phyloP scores from a whole-genome alignment of 1,140 invertebrate species.

The Pararge aegeria region DNA sequence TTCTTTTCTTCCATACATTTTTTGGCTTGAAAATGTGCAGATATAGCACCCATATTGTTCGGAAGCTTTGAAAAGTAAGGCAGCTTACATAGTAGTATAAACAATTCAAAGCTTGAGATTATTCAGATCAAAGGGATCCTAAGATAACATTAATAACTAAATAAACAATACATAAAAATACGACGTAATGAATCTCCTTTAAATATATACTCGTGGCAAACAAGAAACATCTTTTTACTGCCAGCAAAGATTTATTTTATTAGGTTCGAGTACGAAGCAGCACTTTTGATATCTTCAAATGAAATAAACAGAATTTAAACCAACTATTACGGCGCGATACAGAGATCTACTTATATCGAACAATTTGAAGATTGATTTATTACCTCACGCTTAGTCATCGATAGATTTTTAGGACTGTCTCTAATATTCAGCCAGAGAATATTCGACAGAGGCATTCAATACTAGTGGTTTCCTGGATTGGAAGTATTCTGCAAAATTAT shows the following conservation, averaged over 20 bases:
- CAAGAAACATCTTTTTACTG: constrained; percentile 2
- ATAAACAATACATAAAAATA: not conserved
- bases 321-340: not conserved
- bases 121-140: too few species aligned
- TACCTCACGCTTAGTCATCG: not conserved
- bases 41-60: too few species aligned
- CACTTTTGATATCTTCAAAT: not conserved
- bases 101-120: too few species aligned
- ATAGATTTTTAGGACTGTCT: not conserved
- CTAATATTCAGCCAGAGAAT: not conserved
- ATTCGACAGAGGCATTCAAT: too few species aligned
- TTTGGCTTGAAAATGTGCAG: too few species aligned
- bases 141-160: too few species aligned
- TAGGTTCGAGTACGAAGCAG: not conserved
- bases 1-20: too few species aligned
- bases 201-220: not conserved
- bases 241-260: constrained; percentile 1
- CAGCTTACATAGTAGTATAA: too few species aligned
- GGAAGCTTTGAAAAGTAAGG: too few species aligned
- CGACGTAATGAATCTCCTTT: not conserved
- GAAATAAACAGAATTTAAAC: not conserved
- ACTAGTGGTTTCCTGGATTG: too few species aligned
- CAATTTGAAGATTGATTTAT: not conserved
- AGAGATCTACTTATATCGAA: not conserved
- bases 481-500: too few species aligned